Evolutionary conservation across 2,113 vertebrate genomes (phyloP).

Genomic region (Vanacampus margaritifer): DNA sequence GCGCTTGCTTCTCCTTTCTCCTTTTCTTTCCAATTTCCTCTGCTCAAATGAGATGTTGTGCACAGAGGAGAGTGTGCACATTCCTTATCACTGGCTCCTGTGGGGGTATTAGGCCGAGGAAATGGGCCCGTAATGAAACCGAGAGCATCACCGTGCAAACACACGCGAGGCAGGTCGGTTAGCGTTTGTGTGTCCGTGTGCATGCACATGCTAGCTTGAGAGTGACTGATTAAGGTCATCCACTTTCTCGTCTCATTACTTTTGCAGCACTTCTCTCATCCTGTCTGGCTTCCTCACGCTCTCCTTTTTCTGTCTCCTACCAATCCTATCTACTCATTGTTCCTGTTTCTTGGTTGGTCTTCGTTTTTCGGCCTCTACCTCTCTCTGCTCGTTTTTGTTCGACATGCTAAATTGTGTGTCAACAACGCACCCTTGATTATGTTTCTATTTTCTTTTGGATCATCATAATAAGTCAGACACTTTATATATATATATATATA

Average conservation of each 20-base stretch:
- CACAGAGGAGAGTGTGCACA: conserved; percentile 49
- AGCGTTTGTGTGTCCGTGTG: conserved; percentile 14
- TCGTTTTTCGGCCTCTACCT: neutral
- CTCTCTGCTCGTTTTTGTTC: neutral
- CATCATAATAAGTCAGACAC: neutral
- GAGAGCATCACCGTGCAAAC: conserved; percentile 52
- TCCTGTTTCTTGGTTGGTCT: conserved; percentile 5
- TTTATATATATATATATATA: no score
- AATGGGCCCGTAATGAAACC: conserved; percentile 63
- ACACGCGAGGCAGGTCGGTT: conserved; percentile 16
- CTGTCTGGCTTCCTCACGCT: conserved; percentile 22
- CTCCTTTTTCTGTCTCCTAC: conserved; percentile 24
- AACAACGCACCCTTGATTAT: neutral
- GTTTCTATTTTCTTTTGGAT: neutral
- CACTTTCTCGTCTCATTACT: conserved; percentile 49
- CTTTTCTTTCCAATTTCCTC: conserved; percentile 68
- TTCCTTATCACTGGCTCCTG: conserved; percentile 58
- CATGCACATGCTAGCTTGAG: conserved; percentile 2
- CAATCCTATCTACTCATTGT: conserved; percentile 27
- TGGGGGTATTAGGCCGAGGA: conserved; percentile 53
- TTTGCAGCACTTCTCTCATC: conserved; percentile 19
- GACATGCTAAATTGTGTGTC: conserved; percentile 1
- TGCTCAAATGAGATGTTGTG: conserved; percentile 66
- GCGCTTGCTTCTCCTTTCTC: conserved; percentile 51
- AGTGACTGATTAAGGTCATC: conserved; percentile 57